Conservation (phyloP, 2,797 vertebrate genomes). For the Aplochiton taeniatus region DNA sequence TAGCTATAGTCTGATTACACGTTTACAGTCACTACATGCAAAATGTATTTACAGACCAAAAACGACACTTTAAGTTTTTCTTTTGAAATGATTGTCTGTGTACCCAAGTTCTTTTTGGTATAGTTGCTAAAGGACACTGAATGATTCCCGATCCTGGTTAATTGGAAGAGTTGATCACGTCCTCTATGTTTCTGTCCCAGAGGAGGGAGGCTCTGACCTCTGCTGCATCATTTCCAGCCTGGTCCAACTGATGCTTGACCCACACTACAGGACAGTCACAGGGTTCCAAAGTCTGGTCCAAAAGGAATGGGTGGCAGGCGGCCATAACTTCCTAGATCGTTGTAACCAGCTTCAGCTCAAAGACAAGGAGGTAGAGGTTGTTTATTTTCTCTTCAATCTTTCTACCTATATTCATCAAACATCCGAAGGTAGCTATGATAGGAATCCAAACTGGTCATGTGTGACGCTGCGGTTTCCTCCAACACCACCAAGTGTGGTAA, state of each 20-base stretch:
- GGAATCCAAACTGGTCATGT: no score
- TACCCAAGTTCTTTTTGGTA: no score
- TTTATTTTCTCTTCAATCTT: not conserved
- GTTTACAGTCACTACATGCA: no score
- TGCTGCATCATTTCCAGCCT: conserved; percentile 85
- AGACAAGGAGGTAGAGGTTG: conserved; percentile 79
- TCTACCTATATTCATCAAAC: not conserved
- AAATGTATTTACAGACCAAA: no score
- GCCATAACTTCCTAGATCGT: conserved; percentile 84
- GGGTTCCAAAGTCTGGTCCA: conserved; percentile 90
- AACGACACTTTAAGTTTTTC: no score
- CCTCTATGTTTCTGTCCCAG: conserved; percentile 37
- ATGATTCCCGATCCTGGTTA: not conserved
- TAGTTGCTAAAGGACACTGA: no score
- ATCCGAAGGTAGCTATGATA: no score
- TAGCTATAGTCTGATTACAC: no score
- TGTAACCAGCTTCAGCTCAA: conserved; percentile 84
- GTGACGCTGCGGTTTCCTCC: no score
- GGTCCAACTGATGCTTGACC: conserved; percentile 89
- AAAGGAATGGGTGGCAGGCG: conserved; percentile 86
- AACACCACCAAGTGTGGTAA: no score
- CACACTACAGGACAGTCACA: conserved; percentile 78
- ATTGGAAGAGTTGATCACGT: not conserved
- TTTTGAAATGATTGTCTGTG: no score
- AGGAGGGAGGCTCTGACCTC: conserved; percentile 73